Base-by-base conservation (phyloP, 2,888 invertebrate genomes). In the Xestia c-nigrum region DNA sequence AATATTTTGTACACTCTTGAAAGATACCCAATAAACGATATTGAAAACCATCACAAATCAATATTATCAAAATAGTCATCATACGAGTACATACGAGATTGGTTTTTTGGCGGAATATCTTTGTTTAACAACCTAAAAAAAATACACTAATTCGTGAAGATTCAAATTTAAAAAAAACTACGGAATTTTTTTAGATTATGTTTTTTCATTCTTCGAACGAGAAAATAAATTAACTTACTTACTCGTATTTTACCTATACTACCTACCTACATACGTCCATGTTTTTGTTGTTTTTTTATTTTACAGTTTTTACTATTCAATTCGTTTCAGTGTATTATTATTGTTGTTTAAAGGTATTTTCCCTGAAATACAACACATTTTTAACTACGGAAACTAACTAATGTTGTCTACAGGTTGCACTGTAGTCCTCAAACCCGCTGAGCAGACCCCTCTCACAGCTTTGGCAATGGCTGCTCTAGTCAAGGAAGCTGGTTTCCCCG, bases 391-490 rank as follows among this genome's bases (percentile, higher is more conserved):
- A 4, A 71, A 63, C 38, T 47, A 21, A 46, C 4, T 19, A 40
- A 75, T 3, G 21, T 64, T 59, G 2, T 67, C 65, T 73, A 3
- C 76, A 95, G 98, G 98, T 88, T 98, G 99, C 92, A 98, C 98
- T 0, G 96, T 99, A 19, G 97, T 99, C 3, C 95, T 99, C 87
- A 99, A 99, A 94, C 98, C 99, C 0, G 99, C 99, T 0, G 99
- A 99, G 92, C 99, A 99, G 94, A 99, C 99, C 0, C 98, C 99
- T 0, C 96, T 99, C 43, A 98, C 99, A 0, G 99, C 99, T 0
- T 95, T 99, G 16, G 98, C 99, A 89, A 95, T 99, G 16, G 99
- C 99, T 1, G 97, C 98, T 78, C 95, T 99, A 76, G 94, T 97
- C n/a, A 98, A 98, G 90, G 98, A 99, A 96, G 99, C 98, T 76